These are phyloP conservation scores for Zapornia atra DNA, from an alignment of 2,113 vertebrate species.

Conservation along the genomic window DNA sequence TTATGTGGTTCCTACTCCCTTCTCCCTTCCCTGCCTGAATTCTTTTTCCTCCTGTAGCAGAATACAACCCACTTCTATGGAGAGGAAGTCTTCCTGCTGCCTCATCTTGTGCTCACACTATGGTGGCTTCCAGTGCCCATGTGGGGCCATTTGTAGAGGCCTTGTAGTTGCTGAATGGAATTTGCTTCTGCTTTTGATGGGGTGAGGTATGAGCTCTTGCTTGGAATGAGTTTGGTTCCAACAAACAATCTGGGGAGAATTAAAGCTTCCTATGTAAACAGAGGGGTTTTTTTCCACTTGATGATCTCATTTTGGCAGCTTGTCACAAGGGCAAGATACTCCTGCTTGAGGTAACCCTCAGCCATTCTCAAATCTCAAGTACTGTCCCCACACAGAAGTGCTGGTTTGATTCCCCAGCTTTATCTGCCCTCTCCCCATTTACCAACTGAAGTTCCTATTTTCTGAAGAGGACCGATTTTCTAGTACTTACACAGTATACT, in stretches of 20 bases:
- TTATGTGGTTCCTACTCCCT: not conserved
- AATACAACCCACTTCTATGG: not conserved
- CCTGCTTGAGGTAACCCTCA: not conserved
- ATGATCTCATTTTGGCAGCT: not conserved
- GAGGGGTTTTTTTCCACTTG: accelerated
- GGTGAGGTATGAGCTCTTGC: not conserved
- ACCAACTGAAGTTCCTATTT: not conserved
- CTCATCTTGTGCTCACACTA: not conserved
- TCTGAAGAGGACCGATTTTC: not conserved
- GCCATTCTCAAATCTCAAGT: not conserved
- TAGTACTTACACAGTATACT: not conserved
- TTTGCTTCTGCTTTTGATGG: not conserved
- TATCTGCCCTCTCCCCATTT: not conserved
- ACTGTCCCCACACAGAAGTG: not conserved
- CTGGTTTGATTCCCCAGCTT: not conserved
- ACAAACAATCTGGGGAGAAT: not conserved
- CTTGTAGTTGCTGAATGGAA: not conserved
- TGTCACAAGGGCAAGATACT: not conserved
- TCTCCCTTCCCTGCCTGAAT: not conserved
- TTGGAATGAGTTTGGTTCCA: not conserved
- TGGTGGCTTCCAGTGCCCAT: not conserved
- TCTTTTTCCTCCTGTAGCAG: not conserved
- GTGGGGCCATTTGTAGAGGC: not conserved
- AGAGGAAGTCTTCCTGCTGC: not conserved
- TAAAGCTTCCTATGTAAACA: not conserved